Evolutionary conservation across 1,140 invertebrate genomes (phyloP).

Genomic region (Panulirus ornatus): DNA sequence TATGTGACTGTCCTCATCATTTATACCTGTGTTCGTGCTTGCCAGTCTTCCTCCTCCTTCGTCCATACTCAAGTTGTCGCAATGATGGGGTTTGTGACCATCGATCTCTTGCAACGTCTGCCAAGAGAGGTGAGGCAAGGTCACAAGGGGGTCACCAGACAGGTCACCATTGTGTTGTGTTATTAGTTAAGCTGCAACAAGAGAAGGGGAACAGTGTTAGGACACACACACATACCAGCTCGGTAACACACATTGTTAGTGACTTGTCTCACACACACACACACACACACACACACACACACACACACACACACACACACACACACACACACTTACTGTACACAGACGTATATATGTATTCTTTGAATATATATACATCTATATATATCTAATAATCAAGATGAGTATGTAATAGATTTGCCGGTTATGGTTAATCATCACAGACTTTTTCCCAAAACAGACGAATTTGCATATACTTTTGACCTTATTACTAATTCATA

Average conservation of each 20-base stretch:
- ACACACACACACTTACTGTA: neutral
- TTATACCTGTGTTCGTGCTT: neutral
- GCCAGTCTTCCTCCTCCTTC: neutral
- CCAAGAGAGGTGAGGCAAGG: constrained; percentile 69
- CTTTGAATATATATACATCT: no score
- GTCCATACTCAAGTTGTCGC: neutral
- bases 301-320: constrained; percentile 26
- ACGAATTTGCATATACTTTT: no score
- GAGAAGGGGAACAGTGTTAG: constrained; percentile 52
- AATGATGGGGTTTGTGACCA: constrained; percentile 5
- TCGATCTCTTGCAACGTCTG: constrained; percentile 51
- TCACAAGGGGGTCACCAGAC: constrained; percentile 46
- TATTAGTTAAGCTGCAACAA: constrained; percentile 61
- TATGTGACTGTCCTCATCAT: neutral
- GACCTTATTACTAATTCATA: no score
- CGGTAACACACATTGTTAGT: neutral
- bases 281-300: neutral
- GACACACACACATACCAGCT: constrained; percentile 5
- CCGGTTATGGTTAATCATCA: no score
- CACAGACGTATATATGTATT: no score
- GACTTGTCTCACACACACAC: neutral
- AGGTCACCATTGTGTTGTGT: constrained; percentile 29
- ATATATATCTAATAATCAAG: no score
- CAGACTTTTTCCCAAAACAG: no score
- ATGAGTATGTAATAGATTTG: no score